Base-by-base conservation (phyloP, 2,113 vertebrate species). In the Aegithalos caudatus region DNA sequence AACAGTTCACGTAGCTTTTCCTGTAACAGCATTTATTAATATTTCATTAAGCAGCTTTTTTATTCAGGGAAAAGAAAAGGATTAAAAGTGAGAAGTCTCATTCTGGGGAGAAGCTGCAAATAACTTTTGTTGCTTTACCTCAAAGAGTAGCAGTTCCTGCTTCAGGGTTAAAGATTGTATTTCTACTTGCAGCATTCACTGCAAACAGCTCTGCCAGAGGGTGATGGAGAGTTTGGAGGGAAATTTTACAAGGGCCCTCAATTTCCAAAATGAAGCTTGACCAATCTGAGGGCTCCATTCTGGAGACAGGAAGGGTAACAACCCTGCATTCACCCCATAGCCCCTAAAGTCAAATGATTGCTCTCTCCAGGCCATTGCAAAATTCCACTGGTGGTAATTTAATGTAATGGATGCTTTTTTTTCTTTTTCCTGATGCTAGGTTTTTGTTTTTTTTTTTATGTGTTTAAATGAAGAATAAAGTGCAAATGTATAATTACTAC, bases 341-440 rank as follows among this genome's bases (percentile, higher is more conserved):
- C 3, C 27, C 23, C n/a, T 70, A 6, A 61, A 42, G 38, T 65
- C 11, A 73, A 64, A 72, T 23, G 11, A 69, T 48, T 88, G 17
- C 17, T 82, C 33, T 88, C 48, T 60, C 54, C 58, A 40, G 44
- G 6, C 12, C 53, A 80, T 31, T 51, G 42, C 25, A 73, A 64
- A 94, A 86, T 35, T 42, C 54, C 64, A 33, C 12, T 80, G 40
- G 1, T 69, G 17, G 23, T 23, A 57, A 76, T 77, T 88, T 54
- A 69, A 69, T 73, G 27, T 35, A 72, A 57, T 47, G 11, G 20
- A 37, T 66, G 2, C 7, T 4, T 27, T 53, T 13, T 25, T 18
- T 6, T n/a, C 47, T 56, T 14, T 23, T 0, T 45, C 9, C n/a
- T 74, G 8, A 18, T 3, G 1, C 23, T 29, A 24, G n/a, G n/a